phyloP scores from a whole-genome alignment of 2,888 invertebrate genomes.

The Trachelus iudaicus region DNA sequence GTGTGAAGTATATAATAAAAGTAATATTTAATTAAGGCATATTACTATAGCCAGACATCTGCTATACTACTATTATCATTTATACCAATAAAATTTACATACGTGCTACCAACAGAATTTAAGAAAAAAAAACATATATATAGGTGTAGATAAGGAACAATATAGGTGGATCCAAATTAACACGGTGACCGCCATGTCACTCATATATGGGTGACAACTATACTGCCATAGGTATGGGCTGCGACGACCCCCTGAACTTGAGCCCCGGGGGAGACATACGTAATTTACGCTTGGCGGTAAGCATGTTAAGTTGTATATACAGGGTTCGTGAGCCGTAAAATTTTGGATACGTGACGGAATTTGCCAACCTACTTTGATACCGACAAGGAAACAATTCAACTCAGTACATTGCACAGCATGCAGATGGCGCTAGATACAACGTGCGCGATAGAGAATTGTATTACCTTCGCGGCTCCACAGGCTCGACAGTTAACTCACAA shows the following conservation, averaged over 20 bases:
- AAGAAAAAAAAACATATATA: background rate
- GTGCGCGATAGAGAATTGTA: constrained; percentile 41
- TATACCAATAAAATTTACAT: background rate
- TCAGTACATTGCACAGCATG: constrained; percentile 26
- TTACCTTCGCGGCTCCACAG: constrained; percentile 63
- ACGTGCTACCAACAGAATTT: background rate
- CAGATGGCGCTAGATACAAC: constrained; percentile 50
- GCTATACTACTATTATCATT: background rate
- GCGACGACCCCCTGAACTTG: too few species aligned
- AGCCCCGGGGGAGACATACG: too few species aligned
- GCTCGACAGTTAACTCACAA: constrained; percentile 55
- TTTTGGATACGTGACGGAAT: background rate
- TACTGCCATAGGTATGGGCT: too few species aligned
- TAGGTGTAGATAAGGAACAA: background rate
- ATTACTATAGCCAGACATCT: background rate
- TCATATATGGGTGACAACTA: too few species aligned
- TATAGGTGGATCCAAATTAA: background rate
- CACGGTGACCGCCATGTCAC: too few species aligned
- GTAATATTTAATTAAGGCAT: background rate
- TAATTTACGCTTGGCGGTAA: too few species aligned
- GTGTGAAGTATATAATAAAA: too few species aligned
- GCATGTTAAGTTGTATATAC: background rate
- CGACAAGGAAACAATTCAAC: background rate
- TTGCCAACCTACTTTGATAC: background rate
- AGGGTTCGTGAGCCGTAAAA: background rate